Evolutionary conservation across 1,140 invertebrate species (phyloP).

Genomic region (Hesperophylax magnus): DNA sequence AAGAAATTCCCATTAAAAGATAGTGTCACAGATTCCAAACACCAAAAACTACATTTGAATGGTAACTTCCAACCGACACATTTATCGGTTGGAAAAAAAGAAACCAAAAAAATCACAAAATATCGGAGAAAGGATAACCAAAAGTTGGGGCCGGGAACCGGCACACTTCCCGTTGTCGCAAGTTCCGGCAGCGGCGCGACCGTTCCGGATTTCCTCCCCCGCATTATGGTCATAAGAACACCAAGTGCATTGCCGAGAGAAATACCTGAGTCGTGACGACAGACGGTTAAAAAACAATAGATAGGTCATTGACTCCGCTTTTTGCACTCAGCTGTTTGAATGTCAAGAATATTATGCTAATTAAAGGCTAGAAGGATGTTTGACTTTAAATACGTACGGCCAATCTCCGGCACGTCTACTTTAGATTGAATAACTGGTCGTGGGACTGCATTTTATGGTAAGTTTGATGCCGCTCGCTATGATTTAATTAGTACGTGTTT

Average conservation of each 20-base stretch:
- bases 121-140: neutral
- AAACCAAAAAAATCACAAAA: no score
- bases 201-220: slow-evolving; percentile 26
- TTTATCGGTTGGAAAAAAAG: no score
- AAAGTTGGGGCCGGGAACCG: neutral
- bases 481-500: no score
- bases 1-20: no score
- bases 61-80: no score
- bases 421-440: neutral
- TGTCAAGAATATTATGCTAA: slow-evolving; percentile 54
- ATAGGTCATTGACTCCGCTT: slow-evolving; percentile 41
- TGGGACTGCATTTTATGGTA: no score
- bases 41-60: no score
- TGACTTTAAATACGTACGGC: slow-evolving; percentile 33
- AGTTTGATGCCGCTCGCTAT: no score
- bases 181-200: neutral
- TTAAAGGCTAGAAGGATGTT: slow-evolving; percentile 10
- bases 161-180: neutral
- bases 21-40: no score
- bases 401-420: slow-evolving; percentile 28
- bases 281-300: slow-evolving; percentile 45
- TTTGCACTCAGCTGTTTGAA: slow-evolving; percentile 43
- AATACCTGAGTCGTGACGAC: slow-evolving; percentile 43
- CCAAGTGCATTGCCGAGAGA: slow-evolving; percentile 20
- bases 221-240: slow-evolving; percentile 10